Evolutionary conservation across 2,888 invertebrate species (phyloP).

Genomic region (Sesamia inferens): DNA sequence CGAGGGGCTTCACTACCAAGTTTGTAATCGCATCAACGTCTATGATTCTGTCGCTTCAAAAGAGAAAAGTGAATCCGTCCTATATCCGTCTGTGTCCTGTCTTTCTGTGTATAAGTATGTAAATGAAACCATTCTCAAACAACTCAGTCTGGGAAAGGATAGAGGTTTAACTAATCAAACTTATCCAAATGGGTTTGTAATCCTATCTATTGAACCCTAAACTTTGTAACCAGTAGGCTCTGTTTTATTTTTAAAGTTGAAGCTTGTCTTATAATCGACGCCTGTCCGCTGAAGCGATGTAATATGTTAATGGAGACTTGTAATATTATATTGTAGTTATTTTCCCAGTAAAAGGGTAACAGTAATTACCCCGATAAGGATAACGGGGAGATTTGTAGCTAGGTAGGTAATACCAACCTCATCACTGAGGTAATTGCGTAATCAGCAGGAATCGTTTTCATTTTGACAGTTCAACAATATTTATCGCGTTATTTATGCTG

Average conservation of each 20-base stretch:
- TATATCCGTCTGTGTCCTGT: too few relatives aligned
- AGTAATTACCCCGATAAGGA: neutral
- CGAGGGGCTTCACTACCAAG: too few relatives aligned
- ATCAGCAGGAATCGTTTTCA: neutral
- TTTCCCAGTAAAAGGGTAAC: conserved; percentile 1
- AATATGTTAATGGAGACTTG: conserved; percentile 40
- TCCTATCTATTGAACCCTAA: conserved; percentile 19
- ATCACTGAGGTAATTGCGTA: neutral
- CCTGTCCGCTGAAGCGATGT: conserved; percentile 23
- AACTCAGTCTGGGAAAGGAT: too few relatives aligned
- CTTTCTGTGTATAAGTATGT: too few relatives aligned
- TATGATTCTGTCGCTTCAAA: too few relatives aligned
- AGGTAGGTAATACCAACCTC: neutral
- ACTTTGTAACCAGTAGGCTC: neutral
- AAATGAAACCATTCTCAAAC: too few relatives aligned
- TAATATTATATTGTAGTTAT: conserved; percentile 34
- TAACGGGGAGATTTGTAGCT: neutral
- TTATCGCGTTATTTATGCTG: neutral
- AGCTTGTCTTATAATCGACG: conserved; percentile 23
- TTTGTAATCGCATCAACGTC: too few relatives aligned
- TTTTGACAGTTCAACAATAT: neutral
- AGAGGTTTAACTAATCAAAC: neutral
- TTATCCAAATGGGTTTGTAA: neutral
- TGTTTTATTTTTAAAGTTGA: conserved; percentile 39
- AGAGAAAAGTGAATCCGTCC: too few relatives aligned